Base-by-base conservation (phyloP, 2,113 vertebrate genomes). In the Procavia capensis region DNA sequence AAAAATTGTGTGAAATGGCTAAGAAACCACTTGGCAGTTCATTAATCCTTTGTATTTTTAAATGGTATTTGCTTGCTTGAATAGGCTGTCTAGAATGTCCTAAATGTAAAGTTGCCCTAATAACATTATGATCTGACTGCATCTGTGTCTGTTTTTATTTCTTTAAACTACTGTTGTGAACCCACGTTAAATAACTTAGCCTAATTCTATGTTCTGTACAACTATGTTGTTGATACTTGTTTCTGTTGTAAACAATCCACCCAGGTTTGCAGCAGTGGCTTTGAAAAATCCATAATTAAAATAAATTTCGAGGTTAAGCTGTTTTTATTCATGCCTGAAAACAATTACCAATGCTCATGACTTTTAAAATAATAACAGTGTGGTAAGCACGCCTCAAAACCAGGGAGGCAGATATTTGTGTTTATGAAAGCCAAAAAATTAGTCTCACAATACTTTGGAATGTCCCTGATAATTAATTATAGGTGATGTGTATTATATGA, bases 171-270 rank as follows among this genome's bases (percentile, higher is more conserved):
- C 7, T 54, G 19, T 89, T 57, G 19, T 89, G 54, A 93, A 41
- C 20, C 36, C 45, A 93, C 85, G 75, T 84, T 92, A 64, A 88
- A 75, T 31, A 94, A 80, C 63, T 90, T 92, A 25, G 10, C 31
- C 72, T 91, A 66, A 88, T 91, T 95, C 83, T 63, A 29, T 93
- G 54, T 93, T 96, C 76, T 74, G 41, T 68, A 43, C 68, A 85
- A 63, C 61, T 83, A 16, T 43, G 29, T 83, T 93, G 81, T 81
- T 93, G 59, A 41, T 90, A 27, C 80, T 96, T 78, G 39, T 79
- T 90, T 95, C 83, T 95, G 50, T 97, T 91, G 92, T 95, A 97
- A 97, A 97, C 74, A 97, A 80, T 92, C 89, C 89, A 96, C 89
- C 81, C 72, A 90, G 57, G 22, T 96, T 95, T 97, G 50, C 31